Base-by-base conservation (phyloP, 2,113 vertebrate genomes). In the Phyllostomus hastatus region DNA sequence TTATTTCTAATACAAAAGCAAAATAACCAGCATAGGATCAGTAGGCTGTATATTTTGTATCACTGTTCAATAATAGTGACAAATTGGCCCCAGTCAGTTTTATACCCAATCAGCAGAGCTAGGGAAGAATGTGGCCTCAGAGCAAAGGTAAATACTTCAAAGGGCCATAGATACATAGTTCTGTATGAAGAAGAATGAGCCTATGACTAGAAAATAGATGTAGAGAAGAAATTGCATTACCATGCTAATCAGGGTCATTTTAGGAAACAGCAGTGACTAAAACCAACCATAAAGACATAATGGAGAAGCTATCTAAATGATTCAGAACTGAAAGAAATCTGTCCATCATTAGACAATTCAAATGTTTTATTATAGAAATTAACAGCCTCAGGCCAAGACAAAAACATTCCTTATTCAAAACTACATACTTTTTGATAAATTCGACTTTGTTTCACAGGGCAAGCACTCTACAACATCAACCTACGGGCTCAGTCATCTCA, bases 1-100 rank as follows among this genome's bases (percentile, higher is more conserved):
- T 80, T 89, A 80, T 91, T 92, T 97, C 28, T n/a, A 82, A 67
- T 10, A 35, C 31, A 61, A 91, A 75, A 50, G 17, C 33, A 90
- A 84, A 43, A 69, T 61, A 31, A 50, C 70, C 9, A 59, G 38
- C 72, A 38, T 64, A 43, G 73, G 28, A 46, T 52, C 35, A 33
- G 11, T 17, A 61, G 10, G 8, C 28, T 3, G 57, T 79, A 61
- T 33, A 79, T 66, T 54, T 28, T 38, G 31, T 70, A 43, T n/a
- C 43, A 80, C n/a, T 70, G 28, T 95, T 86, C 22, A 80, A 10
- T 86, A 86, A 64, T 1, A 50, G 16, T 19, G 52, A 70, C 48
- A 66, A 70, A 35, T 64, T 80, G 61, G 16, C 22, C 52, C 28
- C 11, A 64, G 16, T 12, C 66, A 46, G 50, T 72, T 61, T 85